Conservation (phyloP, 2,113 vertebrate species). For the Macrotus californicus region DNA sequence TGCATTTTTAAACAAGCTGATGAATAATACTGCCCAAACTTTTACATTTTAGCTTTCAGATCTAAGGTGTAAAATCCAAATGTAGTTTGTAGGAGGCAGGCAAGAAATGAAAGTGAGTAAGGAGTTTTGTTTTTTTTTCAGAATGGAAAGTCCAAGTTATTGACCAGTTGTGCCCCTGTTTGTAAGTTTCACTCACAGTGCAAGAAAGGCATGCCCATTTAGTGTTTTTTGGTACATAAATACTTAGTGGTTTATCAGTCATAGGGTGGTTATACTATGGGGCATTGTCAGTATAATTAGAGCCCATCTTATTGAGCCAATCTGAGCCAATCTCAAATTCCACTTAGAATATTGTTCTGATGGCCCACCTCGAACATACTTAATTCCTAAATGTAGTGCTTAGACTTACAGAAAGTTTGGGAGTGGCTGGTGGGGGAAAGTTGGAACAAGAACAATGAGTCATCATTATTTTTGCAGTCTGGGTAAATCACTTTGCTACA, state of each 20-base stretch:
- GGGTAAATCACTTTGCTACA: not conserved
- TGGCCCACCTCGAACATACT: not conserved
- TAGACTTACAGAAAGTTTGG: not conserved
- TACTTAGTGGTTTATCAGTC: not conserved
- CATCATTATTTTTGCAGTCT: not conserved
- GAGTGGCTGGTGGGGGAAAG: not conserved
- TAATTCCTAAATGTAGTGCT: not conserved
- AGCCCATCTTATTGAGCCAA: not conserved
- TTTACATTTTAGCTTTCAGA: conserved; percentile 55
- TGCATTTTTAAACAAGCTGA: conserved; percentile 61
- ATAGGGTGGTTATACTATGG: not conserved
- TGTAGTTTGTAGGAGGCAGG: conserved; percentile 45
- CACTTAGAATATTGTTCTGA: not conserved
- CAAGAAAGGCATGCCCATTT: not conserved
- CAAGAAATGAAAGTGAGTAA: conserved; percentile 39
- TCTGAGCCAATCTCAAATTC: not conserved
- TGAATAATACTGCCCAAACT: conserved; percentile 65
- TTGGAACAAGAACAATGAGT: not conserved
- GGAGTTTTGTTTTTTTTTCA: not conserved
- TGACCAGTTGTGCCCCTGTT: not conserved
- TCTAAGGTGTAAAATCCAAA: conserved; percentile 57
- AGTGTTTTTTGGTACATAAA: not conserved
- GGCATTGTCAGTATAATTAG: not conserved
- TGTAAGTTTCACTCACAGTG: not conserved
- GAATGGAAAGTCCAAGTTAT: not conserved